Conservation (phyloP, 2,888 invertebrate species). For the Drosophila planitibia region DNA sequence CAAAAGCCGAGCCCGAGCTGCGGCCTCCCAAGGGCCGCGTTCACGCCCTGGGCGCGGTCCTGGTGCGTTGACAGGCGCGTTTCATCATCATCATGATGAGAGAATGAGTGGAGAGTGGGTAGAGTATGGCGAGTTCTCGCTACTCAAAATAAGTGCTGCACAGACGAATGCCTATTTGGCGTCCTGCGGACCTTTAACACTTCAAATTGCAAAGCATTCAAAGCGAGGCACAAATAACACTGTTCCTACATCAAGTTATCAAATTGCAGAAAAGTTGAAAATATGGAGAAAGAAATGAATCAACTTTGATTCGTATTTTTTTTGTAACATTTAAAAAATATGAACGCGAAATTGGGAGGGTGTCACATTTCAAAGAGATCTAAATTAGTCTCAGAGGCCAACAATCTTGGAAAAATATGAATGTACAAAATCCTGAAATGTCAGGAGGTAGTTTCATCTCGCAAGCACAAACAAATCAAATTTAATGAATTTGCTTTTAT, state of each 20-base stretch:
- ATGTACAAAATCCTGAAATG: background rate
- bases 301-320: background rate
- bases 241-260: background rate
- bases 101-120: background rate
- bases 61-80: conserved; percentile 46
- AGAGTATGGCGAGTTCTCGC: background rate
- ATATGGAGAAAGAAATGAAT: background rate
- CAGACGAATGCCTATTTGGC: conserved; percentile 14
- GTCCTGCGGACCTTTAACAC: conserved; percentile 1
- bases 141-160: background rate
- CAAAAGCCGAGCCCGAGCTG: conserved; percentile 5
- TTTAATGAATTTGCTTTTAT: background rate
- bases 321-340: background rate
- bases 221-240: background rate
- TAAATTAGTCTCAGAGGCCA: background rate
- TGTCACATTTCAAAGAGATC: background rate
- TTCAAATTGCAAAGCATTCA: conserved; percentile 11
- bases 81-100: conserved; percentile 42
- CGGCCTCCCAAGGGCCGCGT: conserved; percentile 5
- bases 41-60: conserved; percentile 32
- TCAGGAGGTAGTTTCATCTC: background rate
- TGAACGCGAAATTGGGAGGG: background rate
- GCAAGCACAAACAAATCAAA: background rate
- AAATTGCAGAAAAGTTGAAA: background rate
- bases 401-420: background rate